These are phyloP conservation scores for Dryococelus australis DNA, from an alignment of 2,888 invertebrate genomes.

Conservation along the genomic window DNA sequence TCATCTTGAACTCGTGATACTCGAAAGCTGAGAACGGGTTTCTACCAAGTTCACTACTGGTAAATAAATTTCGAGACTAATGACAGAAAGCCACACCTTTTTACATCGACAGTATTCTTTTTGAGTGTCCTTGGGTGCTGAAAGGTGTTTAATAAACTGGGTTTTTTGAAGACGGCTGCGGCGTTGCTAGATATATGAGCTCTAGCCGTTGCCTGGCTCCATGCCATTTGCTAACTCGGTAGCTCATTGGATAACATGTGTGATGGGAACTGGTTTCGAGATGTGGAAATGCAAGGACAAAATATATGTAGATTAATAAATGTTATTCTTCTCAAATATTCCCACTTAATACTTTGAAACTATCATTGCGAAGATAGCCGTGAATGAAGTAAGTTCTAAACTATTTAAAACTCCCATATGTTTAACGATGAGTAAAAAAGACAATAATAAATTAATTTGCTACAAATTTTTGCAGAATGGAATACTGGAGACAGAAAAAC, in stretches of 20 bases:
- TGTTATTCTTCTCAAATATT: not conserved
- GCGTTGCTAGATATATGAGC: not conserved
- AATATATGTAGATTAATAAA: not conserved
- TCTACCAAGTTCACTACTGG: no score
- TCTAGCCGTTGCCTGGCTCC: not conserved
- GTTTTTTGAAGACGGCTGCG: not conserved
- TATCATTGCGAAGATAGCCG: not conserved
- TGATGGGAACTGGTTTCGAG: not conserved
- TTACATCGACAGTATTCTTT: no score
- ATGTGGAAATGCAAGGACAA: not conserved
- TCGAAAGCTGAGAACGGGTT: no score
- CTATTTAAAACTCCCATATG: not conserved
- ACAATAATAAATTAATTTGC: no score
- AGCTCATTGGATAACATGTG: no score
- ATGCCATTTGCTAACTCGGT: not conserved
- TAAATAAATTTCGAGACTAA: no score
- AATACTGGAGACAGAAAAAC: no score
- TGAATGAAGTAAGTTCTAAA: not conserved
- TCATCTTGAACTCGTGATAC: no score
- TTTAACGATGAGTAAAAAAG: no score
- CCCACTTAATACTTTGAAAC: not conserved
- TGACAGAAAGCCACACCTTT: no score
- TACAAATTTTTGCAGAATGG: no score
- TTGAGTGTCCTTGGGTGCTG: no score
- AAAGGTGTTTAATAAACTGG: not conserved